Percentiles rank a stretch among this genome's conserved stretches.
phyloP scores from a whole-genome alignment of 2,113 vertebrate genomes.

The Caranx melampygus region DNA sequence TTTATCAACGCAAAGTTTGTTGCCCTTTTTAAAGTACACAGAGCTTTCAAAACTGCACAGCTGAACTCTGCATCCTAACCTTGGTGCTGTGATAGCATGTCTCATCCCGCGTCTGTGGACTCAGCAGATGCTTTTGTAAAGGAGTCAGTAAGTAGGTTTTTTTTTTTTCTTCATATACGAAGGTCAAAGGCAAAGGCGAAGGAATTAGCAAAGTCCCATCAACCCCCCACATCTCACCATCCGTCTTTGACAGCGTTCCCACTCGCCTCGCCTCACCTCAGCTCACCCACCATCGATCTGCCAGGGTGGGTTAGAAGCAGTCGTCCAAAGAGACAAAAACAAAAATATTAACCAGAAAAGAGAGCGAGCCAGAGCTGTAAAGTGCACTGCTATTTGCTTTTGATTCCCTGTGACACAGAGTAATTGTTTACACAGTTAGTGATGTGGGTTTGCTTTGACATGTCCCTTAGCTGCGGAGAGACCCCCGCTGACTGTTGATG shows the following conservation, averaged over 20 bases:
- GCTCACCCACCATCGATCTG: slow-evolving; percentile 63
- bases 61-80: slow-evolving; percentile 56
- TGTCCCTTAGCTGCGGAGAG: slow-evolving; percentile 19
- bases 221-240: slow-evolving; percentile 20
- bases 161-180: slow-evolving; percentile 8
- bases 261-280: slow-evolving; percentile 34
- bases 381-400: slow-evolving; percentile 48
- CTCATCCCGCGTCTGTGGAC: slow-evolving; percentile 27
- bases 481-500: slow-evolving; percentile 24
- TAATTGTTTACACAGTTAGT: slow-evolving; percentile 61
- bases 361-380: slow-evolving; percentile 18
- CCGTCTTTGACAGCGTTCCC: slow-evolving; percentile 41
- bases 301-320: slow-evolving; percentile 20
- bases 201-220: slow-evolving; percentile 47
- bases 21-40: slow-evolving; percentile 77
- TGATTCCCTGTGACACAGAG: slow-evolving; percentile 50
- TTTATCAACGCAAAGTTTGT: slow-evolving; percentile 73
- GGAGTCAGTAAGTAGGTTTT: not conserved
- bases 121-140: slow-evolving; percentile 57
- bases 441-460: slow-evolving; percentile 46
- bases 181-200: slow-evolving; percentile 37
- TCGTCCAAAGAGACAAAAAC: slow-evolving; percentile 54
- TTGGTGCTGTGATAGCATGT: slow-evolving; percentile 6
- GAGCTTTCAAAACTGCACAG: slow-evolving; percentile 38
- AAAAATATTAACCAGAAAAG: slow-evolving; percentile 38